Conservation (phyloP, 2,797 vertebrate species). For the Rhinophrynus dorsalis region DNA sequence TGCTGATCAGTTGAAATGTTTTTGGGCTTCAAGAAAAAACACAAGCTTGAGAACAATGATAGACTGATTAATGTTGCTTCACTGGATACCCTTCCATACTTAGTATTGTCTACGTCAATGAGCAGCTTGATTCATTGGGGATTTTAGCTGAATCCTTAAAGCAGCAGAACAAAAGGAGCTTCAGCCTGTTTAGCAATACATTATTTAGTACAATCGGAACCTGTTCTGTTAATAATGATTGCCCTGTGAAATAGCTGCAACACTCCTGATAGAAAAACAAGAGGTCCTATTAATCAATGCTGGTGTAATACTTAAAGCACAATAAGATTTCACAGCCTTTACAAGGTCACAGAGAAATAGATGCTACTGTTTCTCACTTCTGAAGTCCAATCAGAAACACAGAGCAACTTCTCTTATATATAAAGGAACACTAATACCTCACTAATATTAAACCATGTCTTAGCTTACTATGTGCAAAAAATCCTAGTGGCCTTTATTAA, state of each 20-base stretch:
- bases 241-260: conserved; percentile 31
- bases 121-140: conserved; percentile 13
- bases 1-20: conserved; percentile 15
- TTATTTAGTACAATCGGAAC: conserved; percentile 20
- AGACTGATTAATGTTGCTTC: conserved; percentile 38
- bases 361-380: conserved; percentile 18
- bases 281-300: conserved; percentile 40
- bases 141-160: conserved; percentile 33
- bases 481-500: no score
- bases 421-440: no score
- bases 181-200: conserved; percentile 27
- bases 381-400: neutral
- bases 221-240: conserved; percentile 37
- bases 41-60: conserved; percentile 35
- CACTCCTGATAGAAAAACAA: conserved; percentile 34
- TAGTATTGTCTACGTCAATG: conserved; percentile 30
- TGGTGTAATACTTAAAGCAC: conserved; percentile 13
- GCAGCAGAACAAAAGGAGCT: conserved; percentile 22
- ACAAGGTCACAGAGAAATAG: conserved; percentile 24
- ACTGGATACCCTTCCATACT: conserved; percentile 8
- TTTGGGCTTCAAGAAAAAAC: conserved; percentile 24
- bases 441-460: no score
- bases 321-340: conserved; percentile 14
- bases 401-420: neutral
- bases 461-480: no score